phyloP scores from a whole-genome alignment of 2,797 vertebrate species.

The Gymnocypris eckloni region DNA sequence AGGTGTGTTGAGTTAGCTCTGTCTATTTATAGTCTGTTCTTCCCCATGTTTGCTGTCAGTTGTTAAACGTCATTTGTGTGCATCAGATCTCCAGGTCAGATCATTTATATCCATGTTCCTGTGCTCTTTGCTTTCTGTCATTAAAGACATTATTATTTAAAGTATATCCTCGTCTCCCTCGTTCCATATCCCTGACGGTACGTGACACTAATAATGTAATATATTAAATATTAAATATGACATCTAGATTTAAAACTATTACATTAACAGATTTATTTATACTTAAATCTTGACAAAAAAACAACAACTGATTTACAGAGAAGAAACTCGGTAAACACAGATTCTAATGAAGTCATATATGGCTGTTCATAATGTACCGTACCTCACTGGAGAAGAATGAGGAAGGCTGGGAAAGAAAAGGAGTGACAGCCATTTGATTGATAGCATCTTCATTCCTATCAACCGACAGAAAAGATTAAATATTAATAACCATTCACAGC shows the following conservation, averaged over 20 bases:
- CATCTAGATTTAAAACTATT: background rate
- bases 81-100: too few species aligned
- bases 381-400: slow-evolving; percentile 81
- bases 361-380: slow-evolving; percentile 50
- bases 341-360: background rate
- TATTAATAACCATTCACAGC: background rate
- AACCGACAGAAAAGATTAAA: background rate
- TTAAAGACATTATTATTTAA: too few species aligned
- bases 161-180: too few species aligned
- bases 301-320: background rate
- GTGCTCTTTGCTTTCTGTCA: too few species aligned
- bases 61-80: too few species aligned
- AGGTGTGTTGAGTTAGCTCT: too few species aligned
- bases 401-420: slow-evolving; percentile 76
- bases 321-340: background rate
- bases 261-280: background rate
- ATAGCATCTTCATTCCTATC: slow-evolving; percentile 89
- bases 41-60: too few species aligned
- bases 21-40: too few species aligned
- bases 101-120: too few species aligned
- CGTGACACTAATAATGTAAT: too few species aligned
- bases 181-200: too few species aligned
- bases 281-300: background rate
- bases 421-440: slow-evolving; percentile 90
- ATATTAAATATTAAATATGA: background rate